Conservation (phyloP, 2,888 invertebrate species). For the Yponomeuta sedellus region DNA sequence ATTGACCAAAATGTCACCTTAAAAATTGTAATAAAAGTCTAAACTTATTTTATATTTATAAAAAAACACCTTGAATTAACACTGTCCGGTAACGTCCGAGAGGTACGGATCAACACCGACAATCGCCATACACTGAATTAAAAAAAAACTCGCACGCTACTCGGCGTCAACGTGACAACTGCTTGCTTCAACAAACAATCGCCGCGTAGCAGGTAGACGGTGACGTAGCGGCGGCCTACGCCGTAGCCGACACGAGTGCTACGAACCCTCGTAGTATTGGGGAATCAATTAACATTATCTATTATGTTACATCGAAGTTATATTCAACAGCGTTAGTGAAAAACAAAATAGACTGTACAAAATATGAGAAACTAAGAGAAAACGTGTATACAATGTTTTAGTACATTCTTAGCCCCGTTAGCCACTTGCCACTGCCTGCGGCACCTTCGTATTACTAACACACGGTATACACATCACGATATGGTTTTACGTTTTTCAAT, state of each 20-base stretch:
- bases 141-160: constrained; percentile 2
- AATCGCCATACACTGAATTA: background rate
- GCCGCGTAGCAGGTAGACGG: constrained; percentile 5
- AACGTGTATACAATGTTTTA: too few species aligned
- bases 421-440: too few species aligned
- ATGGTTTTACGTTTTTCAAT: too few species aligned
- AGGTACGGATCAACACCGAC: background rate
- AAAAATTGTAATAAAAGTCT: too few species aligned
- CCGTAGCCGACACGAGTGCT: background rate
- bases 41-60: background rate
- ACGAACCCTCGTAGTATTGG: background rate
- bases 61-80: background rate
- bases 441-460: too few species aligned
- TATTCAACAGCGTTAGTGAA: background rate
- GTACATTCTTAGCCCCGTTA: too few species aligned
- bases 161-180: constrained; percentile 9
- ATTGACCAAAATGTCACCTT: too few species aligned
- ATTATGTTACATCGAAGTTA: too few species aligned
- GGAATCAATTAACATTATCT: background rate
- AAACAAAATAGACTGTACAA: too few species aligned
- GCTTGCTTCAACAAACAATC: background rate
- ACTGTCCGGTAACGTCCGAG: background rate
- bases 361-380: too few species aligned
- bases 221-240: constrained; percentile 8
- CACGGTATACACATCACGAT: too few species aligned